A percentile compares a stretch with the other conserved stretches of the same genome.
Evolutionary conservation across 2,888 invertebrate genomes (phyloP).

Genomic region (Ichneumon xanthorius): DNA sequence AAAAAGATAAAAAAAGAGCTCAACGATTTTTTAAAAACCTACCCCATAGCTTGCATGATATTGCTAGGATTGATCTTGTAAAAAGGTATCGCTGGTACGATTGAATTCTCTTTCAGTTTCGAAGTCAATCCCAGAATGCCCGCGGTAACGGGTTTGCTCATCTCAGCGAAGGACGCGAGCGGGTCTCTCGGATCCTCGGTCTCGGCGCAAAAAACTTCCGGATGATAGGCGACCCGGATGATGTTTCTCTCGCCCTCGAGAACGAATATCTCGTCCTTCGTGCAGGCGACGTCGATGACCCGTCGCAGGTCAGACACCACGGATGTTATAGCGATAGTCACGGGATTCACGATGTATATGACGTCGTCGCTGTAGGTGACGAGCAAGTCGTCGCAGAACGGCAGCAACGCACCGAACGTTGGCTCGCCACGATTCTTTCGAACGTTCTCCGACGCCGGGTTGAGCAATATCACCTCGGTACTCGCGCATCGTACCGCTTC

Average conservation of each 20-base stretch:
- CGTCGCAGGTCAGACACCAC: constrained; percentile 80
- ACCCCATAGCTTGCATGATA: constrained; percentile 81
- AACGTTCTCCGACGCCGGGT: constrained; percentile 87
- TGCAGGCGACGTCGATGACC: constrained; percentile 86
- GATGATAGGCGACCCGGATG: constrained; percentile 91
- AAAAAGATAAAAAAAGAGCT: neutral
- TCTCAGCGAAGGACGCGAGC: constrained; percentile 78
- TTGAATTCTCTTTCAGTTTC: constrained; percentile 82
- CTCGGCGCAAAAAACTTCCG: constrained; percentile 86
- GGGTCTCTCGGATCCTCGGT: constrained; percentile 68
- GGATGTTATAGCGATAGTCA: constrained; percentile 83
- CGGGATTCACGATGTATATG: constrained; percentile 92
- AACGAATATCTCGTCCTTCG: constrained; percentile 92
- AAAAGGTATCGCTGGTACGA: constrained; percentile 82
- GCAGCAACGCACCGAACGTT: constrained; percentile 88
- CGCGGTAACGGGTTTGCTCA: constrained; percentile 80
- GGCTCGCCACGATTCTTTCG: constrained; percentile 85
- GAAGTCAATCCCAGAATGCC: constrained; percentile 83
- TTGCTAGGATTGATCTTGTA: constrained; percentile 80
- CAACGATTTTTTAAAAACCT: constrained; percentile 41
- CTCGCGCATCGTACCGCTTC: constrained; percentile 82
- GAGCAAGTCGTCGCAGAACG: constrained; percentile 90
- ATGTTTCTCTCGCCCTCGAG: constrained; percentile 92
- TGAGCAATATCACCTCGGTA: constrained; percentile 90
- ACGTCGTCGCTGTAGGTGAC: constrained; percentile 90